These are phyloP conservation scores for Ophraella communa DNA, from an alignment of 2,888 invertebrate species.

Conservation along the genomic window DNA sequence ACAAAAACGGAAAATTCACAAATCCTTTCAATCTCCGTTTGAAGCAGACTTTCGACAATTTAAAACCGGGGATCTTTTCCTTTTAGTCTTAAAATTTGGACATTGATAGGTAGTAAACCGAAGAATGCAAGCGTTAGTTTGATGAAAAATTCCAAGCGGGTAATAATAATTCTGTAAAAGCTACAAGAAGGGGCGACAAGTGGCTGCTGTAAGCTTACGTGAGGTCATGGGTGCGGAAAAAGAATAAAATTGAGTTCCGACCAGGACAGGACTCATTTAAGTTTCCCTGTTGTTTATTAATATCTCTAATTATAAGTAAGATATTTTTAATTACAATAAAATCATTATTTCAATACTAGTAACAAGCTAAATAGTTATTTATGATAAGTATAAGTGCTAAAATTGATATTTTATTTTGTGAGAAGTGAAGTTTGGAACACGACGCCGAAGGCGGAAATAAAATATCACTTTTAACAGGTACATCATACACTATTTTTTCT, in stretches of 20 bases:
- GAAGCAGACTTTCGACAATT: constrained; percentile 2
- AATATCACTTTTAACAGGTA: too few relatives aligned
- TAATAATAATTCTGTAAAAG: constrained; percentile 44
- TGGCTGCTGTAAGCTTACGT: constrained; percentile 44
- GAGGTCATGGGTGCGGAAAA: constrained; percentile 52
- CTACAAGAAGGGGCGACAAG: constrained; percentile 42
- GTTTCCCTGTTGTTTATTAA: too few relatives aligned
- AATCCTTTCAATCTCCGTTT: constrained; percentile 8
- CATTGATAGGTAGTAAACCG: constrained; percentile 29
- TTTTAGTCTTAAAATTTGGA: constrained; percentile 22
- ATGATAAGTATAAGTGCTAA: too few relatives aligned
- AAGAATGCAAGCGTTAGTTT: constrained; percentile 31
- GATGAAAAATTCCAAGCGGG: constrained; percentile 44
- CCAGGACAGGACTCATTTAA: constrained; percentile 20
- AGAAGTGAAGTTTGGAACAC: too few relatives aligned
- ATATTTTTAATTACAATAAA: too few relatives aligned
- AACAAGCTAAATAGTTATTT: too few relatives aligned
- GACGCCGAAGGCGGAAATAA: too few relatives aligned
- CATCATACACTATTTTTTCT: too few relatives aligned
- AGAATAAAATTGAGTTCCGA: constrained; percentile 39
- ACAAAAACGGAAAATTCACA: neutral
- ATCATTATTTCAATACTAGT: too few relatives aligned
- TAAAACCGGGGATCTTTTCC: constrained; percentile 1
- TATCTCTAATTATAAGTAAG: too few relatives aligned
- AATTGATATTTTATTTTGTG: too few relatives aligned